Evolutionary conservation across 2,797 vertebrate species (phyloP), one percentile per base, ranked within the genome.

Genomic region (Lepus townsendii): DNA sequence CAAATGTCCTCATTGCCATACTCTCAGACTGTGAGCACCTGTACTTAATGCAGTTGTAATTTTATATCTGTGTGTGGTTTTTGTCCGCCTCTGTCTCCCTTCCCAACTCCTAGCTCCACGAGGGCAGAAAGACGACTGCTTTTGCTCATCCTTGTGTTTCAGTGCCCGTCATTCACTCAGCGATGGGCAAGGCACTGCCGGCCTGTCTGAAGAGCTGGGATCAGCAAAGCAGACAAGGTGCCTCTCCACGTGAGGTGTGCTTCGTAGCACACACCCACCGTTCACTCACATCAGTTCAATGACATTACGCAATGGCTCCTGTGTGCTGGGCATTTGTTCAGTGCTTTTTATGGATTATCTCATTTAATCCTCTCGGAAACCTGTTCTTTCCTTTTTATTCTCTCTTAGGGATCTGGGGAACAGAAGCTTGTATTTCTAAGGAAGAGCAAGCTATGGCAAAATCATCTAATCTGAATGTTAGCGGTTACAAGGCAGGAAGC

Each of bases 371-470:
- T 47, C 69, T 87, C 7, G 62, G 47, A 85, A 89, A 54, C 17
- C 26, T 47, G 62, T 35, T 88, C 54, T 88, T 66, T 30, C 50
- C 26, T 57, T 38, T 65, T 68, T 16, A 42, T 68, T 57, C 24
- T 60, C 50, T 69, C 50, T 24, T 69, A 69, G 3, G 13, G 50
- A 24, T 57, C 26, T 57, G 54, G 54, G n/a, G 50, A 68, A 42
- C 5, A 42, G 63, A 69, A 78, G 27, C 75, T n/a, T 24, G 27
- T 30, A 8, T 69, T 78, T 57, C 75, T 42, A 94, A 52, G 91
- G 92, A 94, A 92, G 69, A 90, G 72, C 35, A 83, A 35, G 22
- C 85, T 95, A 93, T 52, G 92, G 80, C 50, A 93, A 68, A 73
- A 35, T 50, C 16, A 91, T 54, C 90, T 94, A 79, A 47, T 27